Percentiles rank a stretch among this genome's conserved stretches.
Conservation (phyloP, 2,797 vertebrate species). For the Sarcophilus harrisii region DNA sequence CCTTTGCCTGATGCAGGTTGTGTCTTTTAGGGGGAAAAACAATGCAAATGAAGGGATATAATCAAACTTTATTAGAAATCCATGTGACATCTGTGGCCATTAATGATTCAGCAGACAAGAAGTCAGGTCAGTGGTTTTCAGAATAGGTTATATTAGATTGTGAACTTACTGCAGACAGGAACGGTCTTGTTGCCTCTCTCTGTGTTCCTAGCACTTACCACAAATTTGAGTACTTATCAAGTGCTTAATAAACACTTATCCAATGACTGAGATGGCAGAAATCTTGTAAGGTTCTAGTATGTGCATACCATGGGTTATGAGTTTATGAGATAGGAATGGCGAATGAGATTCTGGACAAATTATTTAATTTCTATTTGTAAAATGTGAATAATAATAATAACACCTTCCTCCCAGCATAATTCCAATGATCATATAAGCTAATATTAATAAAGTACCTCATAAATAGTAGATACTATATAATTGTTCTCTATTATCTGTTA, state of each 20-base stretch:
- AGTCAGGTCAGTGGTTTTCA: background rate
- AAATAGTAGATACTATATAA: background rate
- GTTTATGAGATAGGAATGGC: background rate
- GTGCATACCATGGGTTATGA: background rate
- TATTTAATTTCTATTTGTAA: background rate
- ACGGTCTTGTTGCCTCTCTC: background rate
- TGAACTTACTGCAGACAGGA: background rate
- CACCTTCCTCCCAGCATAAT: background rate
- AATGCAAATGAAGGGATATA: background rate
- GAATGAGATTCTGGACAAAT: background rate
- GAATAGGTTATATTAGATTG: background rate
- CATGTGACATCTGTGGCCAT: background rate
- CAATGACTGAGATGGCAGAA: background rate
- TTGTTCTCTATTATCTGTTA: background rate
- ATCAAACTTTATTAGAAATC: background rate
- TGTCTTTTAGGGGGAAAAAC: background rate
- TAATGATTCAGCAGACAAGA: background rate
- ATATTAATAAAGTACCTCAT: background rate
- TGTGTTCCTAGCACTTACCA: background rate
- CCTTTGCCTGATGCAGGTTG: background rate
- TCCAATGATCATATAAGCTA: background rate
- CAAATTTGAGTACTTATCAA: background rate
- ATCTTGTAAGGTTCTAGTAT: background rate
- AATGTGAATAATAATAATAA: background rate
- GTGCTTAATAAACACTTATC: background rate